Percentiles rank a stretch among this genome's conserved stretches.
phyloP scores from a whole-genome alignment of 2,797 vertebrate genomes.

The Danio choprae region DNA sequence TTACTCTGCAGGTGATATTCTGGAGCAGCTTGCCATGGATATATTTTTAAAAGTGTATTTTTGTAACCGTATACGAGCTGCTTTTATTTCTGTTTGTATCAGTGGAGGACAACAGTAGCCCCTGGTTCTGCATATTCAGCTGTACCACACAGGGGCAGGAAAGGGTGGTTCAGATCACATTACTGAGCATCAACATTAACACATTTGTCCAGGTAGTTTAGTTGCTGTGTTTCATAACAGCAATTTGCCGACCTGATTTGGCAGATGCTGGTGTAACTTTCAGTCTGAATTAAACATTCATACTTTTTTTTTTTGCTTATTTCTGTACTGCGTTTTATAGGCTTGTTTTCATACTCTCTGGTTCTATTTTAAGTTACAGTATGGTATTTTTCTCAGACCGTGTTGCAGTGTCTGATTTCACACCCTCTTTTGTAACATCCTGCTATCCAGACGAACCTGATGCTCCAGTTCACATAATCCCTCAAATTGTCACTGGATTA shows the following conservation, averaged over 20 bases:
- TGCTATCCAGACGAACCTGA: slow-evolving; percentile 25
- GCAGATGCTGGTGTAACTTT: neutral
- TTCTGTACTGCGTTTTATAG: neutral
- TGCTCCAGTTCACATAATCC: slow-evolving; percentile 3
- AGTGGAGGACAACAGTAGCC: slow-evolving; percentile 13
- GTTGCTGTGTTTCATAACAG: slow-evolving; percentile 15
- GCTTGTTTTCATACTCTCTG: neutral
- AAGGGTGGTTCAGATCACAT: slow-evolving; percentile 10
- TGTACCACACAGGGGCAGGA: slow-evolving; percentile 12
- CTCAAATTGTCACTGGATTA: neutral
- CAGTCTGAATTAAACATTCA: slow-evolving; percentile 17
- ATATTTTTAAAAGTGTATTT: slow-evolving; percentile 74
- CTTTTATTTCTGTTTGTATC: slow-evolving; percentile 61
- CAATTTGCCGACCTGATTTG: slow-evolving; percentile 12
- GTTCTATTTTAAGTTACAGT: neutral
- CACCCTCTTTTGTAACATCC: slow-evolving; percentile 35
- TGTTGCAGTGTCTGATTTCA: slow-evolving; percentile 17
- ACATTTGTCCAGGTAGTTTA: slow-evolving; percentile 26
- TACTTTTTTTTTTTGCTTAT: neutral
- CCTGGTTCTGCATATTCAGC: slow-evolving; percentile 16
- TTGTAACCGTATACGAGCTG: slow-evolving; percentile 54
- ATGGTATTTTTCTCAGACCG: neutral
- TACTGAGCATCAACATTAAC: slow-evolving; percentile 22
- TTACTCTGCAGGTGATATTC: slow-evolving; percentile 61
- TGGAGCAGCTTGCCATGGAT: slow-evolving; percentile 28